Base-by-base conservation (phyloP, 2,113 vertebrate genomes). In the Macaca nemestrina region DNA sequence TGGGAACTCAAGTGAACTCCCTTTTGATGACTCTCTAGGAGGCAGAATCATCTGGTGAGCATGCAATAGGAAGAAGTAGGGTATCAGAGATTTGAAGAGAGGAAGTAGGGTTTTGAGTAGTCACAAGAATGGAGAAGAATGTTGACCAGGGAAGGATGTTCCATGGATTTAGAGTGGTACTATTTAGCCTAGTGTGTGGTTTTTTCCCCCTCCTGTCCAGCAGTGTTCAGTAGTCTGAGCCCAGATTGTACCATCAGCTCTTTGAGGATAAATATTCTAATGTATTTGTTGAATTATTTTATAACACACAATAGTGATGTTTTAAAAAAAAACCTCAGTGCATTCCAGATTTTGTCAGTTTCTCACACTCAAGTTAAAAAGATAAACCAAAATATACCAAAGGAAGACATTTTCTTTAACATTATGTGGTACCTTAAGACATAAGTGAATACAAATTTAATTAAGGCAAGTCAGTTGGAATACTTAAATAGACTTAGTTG, bases 401-500 rank as follows among this genome's bases (percentile, higher is more conserved):
- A 89, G 45, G 45, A 81, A 90, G 38, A 85, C 27, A 90, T 82
- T 97, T 92, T 83, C 45, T 83, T 73, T 85, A 76, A 78, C 22
- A 32, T 52, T 57, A 13, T 73, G 12, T 93, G 23, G 14, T 93
- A 68, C 76, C 25, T 89, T 90, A 88, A 64, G 8, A 61, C 84
- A 96, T 59, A 81, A 67, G 35, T 94, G 45, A 70, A 50, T 94
- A 76, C 93, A 90, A 88, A 68, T n/a, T 0, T 88, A 87, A 83
- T 90, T 86, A 87, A 92, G 64, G 48, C 87, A 83, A 94, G 57
- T 87, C n/a, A 93, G 38, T 96, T 75, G 35, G 40, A 75, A 87
- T 90, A 70, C 16, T 64, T 48, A 85, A 43, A 64, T 79, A 94
- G 25, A 84, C 57, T 89, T 89, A 85, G 48, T 68, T 90, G 9